Evolutionary conservation across 2,797 vertebrate species (phyloP).

Genomic region (Furcifer pardalis): DNA sequence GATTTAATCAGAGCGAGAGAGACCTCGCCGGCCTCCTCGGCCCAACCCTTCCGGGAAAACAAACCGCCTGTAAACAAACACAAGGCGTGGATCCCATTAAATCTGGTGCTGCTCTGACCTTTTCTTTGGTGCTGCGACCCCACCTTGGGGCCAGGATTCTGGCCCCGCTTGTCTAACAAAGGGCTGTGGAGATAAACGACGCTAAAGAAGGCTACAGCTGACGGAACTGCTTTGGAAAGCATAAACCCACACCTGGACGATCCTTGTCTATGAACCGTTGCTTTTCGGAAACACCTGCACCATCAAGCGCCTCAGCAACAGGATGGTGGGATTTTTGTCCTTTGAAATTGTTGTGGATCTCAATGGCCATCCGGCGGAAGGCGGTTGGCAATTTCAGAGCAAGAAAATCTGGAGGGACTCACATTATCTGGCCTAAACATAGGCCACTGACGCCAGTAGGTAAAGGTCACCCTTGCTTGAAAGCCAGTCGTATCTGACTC

Average conservation of each 20-base stretch:
- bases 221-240: background rate
- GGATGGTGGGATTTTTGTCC: background rate
- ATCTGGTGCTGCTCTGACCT: background rate
- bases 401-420: background rate
- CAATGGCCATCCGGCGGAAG: background rate
- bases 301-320: background rate
- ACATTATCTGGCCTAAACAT: background rate
- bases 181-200: background rate
- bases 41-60: slow-evolving; percentile 50
- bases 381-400: background rate
- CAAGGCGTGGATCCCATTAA: background rate
- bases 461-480: too few species aligned
- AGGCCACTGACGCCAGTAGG: too few species aligned
- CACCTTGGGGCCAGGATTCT: background rate
- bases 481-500: too few species aligned
- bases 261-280: background rate
- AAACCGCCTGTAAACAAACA: slow-evolving; percentile 15
- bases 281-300: background rate
- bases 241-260: background rate
- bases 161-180: background rate
- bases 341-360: background rate
- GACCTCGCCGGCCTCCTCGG: too few species aligned
- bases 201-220: background rate
- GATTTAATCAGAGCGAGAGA: slow-evolving; percentile 3
- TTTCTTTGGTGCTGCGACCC: background rate